Evolutionary conservation across 1,140 invertebrate species (phyloP), one percentile per base, ranked within the genome.

Genomic region (Drosophila rufa): DNA sequence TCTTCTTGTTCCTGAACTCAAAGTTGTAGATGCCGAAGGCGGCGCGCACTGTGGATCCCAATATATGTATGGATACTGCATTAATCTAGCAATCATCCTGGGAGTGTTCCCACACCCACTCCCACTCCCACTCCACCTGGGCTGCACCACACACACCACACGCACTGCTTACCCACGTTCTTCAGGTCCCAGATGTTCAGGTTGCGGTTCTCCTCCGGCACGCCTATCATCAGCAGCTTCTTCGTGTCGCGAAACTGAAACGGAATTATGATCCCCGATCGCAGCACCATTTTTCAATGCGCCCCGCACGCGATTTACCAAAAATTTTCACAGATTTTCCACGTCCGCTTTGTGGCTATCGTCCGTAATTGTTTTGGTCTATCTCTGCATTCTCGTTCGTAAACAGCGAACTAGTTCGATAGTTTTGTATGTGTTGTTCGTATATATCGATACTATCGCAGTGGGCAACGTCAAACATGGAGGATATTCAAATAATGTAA

Each of bases 191-290:
- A 92, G 66, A 92, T 91, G 70, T 85, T 92, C 17, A 92, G 75
- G 83, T 92, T 89, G 36, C 91, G 79, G 75, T 92, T 92, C 19
- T 92, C 91, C 64, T 92, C 91, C 56, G 91, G 81, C 43, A 91
- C 86, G 48, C 91, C 91, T 55, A 92, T 91, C 91, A 92, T 92
- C 22, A 92, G 82, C 51, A 92, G 66, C 68, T 92, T 92, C 51
- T 92, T 92, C 14, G 77, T 92, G 76, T 92, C 91, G 59, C 91
- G 91, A 83, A 91, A 92, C 79, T 92, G 91, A 92, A 92, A 92
- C 66, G 91, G 91, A 79, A 92, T 89, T 61, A 92, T 92, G 65
- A 92, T 92, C 46, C 91, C 91, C 75, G 91, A 92, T 57, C 91
- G 86, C 59, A 92, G 77, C 61, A 92, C 91, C 91, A 92, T 92